Base-by-base conservation (phyloP, 2,113 vertebrate species). In the Puntigrus tetrazona region DNA sequence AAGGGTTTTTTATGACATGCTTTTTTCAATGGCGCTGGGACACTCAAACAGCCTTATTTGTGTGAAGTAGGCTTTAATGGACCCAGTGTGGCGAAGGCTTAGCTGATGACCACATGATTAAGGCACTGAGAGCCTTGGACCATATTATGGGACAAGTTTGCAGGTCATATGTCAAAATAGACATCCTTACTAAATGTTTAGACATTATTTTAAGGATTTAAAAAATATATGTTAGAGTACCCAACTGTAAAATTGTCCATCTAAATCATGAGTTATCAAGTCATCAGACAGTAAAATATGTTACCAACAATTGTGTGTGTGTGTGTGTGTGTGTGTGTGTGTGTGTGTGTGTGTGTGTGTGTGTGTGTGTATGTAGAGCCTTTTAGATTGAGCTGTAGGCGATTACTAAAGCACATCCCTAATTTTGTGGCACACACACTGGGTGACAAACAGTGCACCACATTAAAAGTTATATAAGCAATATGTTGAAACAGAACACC, bases 31-130 rank as follows among this genome's bases (percentile, higher is more conserved):
- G 20, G 34, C 34, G 65, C n/a, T 5, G 34, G 74, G 57, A 50
- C 81, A 83, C 84, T 80, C 36, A 70, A 69, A 76, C 74, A 76
- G 59, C 16, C 22, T 34, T 76, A 77, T 76, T 63, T 85, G 80
- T 47, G 80, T 47, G 69, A 85, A 85, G 75, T 31, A 67, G 22
- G 31, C 67, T 88, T 80, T 83, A 78, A 83, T 80, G 57, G 84
- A 57, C 27, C 6, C 18, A 47, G 10, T 75, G 57, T 77, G 69
- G 25, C 27, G 69, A 55, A 78, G 84, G 59, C 82, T 88, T 57
- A 73, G 25, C 52, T 67, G 29, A 45, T 36, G 22, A 69, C 43
- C 34, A 20, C 59, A 55, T 67, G 52, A 82, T 74, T 74, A 45
- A 52, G 83, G 50, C 67, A 31, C n/a, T 25, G 18, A 67, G 31